Conservation (phyloP, 1,140 invertebrate species). For the Sycophila sp. region DNA sequence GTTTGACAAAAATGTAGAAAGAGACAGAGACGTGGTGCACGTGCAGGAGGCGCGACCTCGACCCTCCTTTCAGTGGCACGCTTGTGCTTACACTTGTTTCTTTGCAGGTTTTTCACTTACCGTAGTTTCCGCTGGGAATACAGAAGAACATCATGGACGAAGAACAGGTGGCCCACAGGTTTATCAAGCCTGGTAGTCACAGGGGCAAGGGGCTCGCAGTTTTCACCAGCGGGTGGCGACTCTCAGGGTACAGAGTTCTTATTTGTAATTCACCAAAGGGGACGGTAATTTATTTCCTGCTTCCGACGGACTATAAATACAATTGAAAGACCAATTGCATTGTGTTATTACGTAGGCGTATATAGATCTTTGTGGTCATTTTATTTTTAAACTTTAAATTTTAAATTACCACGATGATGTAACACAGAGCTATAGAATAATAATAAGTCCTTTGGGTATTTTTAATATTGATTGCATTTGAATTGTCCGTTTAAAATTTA, state of each 20-base stretch:
- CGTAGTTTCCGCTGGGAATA: not conserved
- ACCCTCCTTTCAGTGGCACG: not conserved
- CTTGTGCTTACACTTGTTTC: not conserved
- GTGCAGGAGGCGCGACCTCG: not conserved
- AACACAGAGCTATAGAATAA: too few relatives aligned
- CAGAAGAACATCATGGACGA: slow-evolving; percentile 65
- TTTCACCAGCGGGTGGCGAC: slow-evolving; percentile 94
- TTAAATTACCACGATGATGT: too few relatives aligned
- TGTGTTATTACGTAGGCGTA: too few relatives aligned
- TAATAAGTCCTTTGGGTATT: too few relatives aligned
- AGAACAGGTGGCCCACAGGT: slow-evolving; percentile 72
- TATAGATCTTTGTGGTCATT: too few relatives aligned
- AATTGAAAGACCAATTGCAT: too few relatives aligned
- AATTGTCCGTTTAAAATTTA: too few relatives aligned
- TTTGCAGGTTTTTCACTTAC: not conserved
- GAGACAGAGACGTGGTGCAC: not conserved
- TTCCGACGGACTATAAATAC: too few relatives aligned
- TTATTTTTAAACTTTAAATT: not conserved
- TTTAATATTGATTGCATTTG: too few relatives aligned
- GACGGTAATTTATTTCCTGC: too few relatives aligned
- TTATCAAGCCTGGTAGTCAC: slow-evolving; percentile 87
- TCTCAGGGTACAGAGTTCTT: slow-evolving; percentile 81
- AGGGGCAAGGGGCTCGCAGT: slow-evolving; percentile 92
- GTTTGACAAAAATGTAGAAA: too few relatives aligned
- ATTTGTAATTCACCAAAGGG: too few relatives aligned